Conservation (phyloP, 2,888 invertebrate species). For the Tanytarsus gracilentus region DNA sequence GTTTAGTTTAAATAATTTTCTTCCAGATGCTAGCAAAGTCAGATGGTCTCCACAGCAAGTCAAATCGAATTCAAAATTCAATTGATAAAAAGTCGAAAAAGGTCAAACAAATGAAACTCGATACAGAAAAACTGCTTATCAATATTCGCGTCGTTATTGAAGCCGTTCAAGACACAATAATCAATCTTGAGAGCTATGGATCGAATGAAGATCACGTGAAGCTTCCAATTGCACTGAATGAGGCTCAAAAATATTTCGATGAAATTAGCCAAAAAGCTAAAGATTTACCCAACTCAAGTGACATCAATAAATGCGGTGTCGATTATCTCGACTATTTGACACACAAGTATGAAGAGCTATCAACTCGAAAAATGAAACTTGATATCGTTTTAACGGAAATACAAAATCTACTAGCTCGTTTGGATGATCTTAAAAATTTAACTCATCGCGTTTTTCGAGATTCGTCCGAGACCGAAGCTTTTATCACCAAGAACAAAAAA, state of each 20-base stretch:
- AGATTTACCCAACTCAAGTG: conserved; percentile 36
- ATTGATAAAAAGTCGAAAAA: conserved; percentile 15
- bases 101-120: conserved; percentile 34
- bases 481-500: conserved; percentile 29
- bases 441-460: conserved; percentile 20
- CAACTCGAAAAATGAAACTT: conserved; percentile 30
- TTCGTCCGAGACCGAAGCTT: conserved; percentile 32
- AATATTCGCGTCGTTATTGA: conserved; percentile 38
- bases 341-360: conserved; percentile 38
- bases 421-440: conserved; percentile 31
- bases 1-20: conserved; percentile 28
- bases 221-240: conserved; percentile 46
- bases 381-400: conserved; percentile 33
- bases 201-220: conserved; percentile 48
- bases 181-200: conserved; percentile 43
- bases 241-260: conserved; percentile 45
- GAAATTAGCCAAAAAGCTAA: conserved; percentile 40
- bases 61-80: conserved; percentile 18
- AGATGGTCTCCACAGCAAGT: conserved; percentile 16
- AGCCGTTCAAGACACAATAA: conserved; percentile 39
- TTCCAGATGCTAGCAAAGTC: conserved; percentile 29
- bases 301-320: conserved; percentile 37
- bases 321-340: conserved; percentile 37
- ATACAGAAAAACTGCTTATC: conserved; percentile 38
- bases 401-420: conserved; percentile 32